Conservation (phyloP, 2,113 vertebrate genomes). For the Triplophysa rosa region DNA sequence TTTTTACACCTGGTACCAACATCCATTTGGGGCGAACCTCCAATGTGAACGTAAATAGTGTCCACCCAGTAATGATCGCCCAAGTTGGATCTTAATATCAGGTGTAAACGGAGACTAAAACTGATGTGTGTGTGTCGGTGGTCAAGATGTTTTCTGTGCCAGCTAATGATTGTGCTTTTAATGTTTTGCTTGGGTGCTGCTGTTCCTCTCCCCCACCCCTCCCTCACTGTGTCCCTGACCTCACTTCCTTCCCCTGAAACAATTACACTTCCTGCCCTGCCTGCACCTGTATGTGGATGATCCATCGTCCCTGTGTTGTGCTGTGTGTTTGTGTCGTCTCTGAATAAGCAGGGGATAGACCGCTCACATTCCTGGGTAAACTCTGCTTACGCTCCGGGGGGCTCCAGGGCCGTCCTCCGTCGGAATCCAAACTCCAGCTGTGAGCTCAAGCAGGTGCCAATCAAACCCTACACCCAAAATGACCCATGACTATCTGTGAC, state of each 20-base stretch:
- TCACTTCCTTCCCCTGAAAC: slow-evolving; percentile 26
- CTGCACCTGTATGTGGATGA: slow-evolving; percentile 52
- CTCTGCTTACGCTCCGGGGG: slow-evolving; percentile 89
- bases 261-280: slow-evolving; percentile 49
- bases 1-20: no score
- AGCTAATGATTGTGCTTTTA: not conserved
- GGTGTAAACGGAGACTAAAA: not conserved
- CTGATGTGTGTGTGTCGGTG: slow-evolving; percentile 23
- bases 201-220: slow-evolving; percentile 26
- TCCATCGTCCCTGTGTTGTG: slow-evolving; percentile 60
- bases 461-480: slow-evolving; percentile 37
- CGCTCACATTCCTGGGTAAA: slow-evolving; percentile 97
- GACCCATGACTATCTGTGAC: not conserved
- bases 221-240: slow-evolving; percentile 10
- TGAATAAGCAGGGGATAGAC: slow-evolving; percentile 84
- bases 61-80: no score
- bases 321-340: slow-evolving; percentile 56
- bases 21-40: no score
- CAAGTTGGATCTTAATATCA: no score
- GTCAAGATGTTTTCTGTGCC: slow-evolving; percentile 28
- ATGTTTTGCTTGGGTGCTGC: slow-evolving; percentile 4
- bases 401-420: slow-evolving; percentile 86
- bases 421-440: slow-evolving; percentile 85
- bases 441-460: slow-evolving; percentile 91
- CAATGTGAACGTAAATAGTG: no score